Base-by-base conservation (phyloP, 2,888 invertebrate species). In the Trimorus sp. region DNA sequence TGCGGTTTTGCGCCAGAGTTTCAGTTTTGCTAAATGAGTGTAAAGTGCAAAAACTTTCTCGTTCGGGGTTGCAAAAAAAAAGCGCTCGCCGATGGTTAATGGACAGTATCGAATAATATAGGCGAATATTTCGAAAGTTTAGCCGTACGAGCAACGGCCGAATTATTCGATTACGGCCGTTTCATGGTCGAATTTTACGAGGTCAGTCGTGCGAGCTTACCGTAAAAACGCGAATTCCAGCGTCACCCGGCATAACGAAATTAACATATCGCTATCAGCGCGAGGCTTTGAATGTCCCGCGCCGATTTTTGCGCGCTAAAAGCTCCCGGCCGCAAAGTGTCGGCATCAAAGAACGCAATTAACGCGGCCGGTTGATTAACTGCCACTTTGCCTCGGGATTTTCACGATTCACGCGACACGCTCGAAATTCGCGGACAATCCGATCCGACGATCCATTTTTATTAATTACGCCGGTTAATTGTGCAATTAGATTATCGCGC, bases 331-430 rank as follows among this genome's bases (percentile, higher is more conserved):
- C 74, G 45, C 74, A 48, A 58, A 74, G 58, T 53, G 63, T 79
- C 74, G 69, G 62, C 79, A 69, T 79, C 79, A 79, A 79, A 79
- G 79, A 70, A 79, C 68, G 56, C 54, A 51, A 79, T 75, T 79
- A 68, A 74, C 58, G 56, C 62, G 65, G 4, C 51, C 14, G 63
- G 63, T 74, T 62, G 70, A 79, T 79, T 68, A 74, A 74, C 73
- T 74, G 42, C 40, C 71, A 51, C 40, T 77, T n/a, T n/a, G 40
- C 7, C 54, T 3, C 42, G 58, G 42, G 58, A 59, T 70, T 70
- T 70, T 63, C 16, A 26, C 42, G 40, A 54, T 26, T 8, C 54
- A 8, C 36, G 38, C n/a, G 40, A 26, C 26, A 26, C 26, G 26
- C 26, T 40, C 40, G 37, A 59, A 68, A 69, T 62, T 76, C 56